Percentiles rank a stretch among this genome's conserved stretches.
phyloP scores from a whole-genome alignment of 1,140 invertebrate genomes.

The Brachystomella parvula region DNA sequence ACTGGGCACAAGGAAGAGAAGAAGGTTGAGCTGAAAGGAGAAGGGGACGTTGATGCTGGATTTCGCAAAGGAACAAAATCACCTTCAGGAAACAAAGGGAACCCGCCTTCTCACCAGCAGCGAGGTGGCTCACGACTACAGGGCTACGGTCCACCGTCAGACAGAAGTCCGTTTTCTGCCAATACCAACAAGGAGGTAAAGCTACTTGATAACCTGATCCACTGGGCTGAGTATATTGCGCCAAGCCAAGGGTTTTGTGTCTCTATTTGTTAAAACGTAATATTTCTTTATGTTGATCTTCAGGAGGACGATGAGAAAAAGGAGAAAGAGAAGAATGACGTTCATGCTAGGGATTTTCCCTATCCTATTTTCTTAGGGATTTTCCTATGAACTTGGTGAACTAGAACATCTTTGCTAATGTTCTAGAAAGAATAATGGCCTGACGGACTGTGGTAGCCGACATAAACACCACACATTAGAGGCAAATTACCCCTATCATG shows the following conservation, averaged over 20 bases:
- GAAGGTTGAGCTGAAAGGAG: not conserved
- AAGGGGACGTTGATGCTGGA: not conserved
- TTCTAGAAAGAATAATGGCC: too few relatives aligned
- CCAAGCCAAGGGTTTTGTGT: not conserved
- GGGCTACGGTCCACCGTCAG: slow-evolving; percentile 36
- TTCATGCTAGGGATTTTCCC: too few relatives aligned
- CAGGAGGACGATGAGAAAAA: slow-evolving; percentile 11
- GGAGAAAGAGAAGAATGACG: not conserved
- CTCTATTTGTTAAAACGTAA: not conserved
- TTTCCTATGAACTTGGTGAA: too few relatives aligned
- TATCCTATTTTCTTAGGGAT: too few relatives aligned
- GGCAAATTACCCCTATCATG: too few relatives aligned
- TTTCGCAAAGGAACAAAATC: slow-evolving; percentile 18
- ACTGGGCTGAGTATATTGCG: not conserved
- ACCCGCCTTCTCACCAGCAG: not conserved
- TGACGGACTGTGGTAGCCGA: too few relatives aligned
- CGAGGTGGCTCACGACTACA: slow-evolving; percentile 22
- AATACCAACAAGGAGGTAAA: slow-evolving; percentile 1
- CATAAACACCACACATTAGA: too few relatives aligned
- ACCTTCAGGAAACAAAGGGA: not conserved
- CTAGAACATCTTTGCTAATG: too few relatives aligned
- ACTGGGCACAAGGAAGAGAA: not conserved
- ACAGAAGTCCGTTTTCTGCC: slow-evolving; percentile 31
- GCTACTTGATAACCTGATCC: not conserved
- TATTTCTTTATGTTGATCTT: slow-evolving; percentile 5